phyloP scores from a whole-genome alignment of 1,140 invertebrate species.

The Nephila pilipes region DNA sequence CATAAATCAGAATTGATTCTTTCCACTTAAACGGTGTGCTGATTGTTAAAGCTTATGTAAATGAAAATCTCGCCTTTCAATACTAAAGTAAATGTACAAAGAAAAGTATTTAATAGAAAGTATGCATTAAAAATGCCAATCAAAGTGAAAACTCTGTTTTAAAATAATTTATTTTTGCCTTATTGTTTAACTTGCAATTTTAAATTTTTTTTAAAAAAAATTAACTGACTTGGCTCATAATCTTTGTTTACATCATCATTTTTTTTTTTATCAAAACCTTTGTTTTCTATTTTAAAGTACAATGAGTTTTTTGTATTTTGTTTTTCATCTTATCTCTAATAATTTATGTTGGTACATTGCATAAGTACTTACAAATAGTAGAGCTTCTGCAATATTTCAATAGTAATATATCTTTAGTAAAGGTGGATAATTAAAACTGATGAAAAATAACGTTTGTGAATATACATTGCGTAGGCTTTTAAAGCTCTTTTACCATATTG shows the following conservation, averaged over 20 bases:
- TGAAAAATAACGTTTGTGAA: too few relatives aligned
- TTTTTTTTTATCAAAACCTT: not conserved
- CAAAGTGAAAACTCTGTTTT: conserved; percentile 7
- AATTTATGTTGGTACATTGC: not conserved
- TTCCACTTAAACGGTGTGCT: not conserved
- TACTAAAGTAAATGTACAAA: conserved; percentile 14
- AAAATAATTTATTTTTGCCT: conserved; percentile 7
- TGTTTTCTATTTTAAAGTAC: not conserved
- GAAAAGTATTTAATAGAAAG: not conserved
- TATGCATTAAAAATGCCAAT: not conserved
- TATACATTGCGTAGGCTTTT: not conserved
- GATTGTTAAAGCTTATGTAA: not conserved
- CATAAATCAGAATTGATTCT: too few relatives aligned
- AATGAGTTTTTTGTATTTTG: not conserved
- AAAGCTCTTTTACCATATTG: not conserved
- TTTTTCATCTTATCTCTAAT: not conserved
- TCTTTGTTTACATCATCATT: not conserved
- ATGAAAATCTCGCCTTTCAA: not conserved
- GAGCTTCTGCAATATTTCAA: conserved; percentile 11
- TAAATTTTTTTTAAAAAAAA: not conserved
- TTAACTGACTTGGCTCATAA: too few relatives aligned
- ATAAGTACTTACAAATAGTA: conserved; percentile 13
- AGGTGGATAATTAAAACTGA: not conserved
- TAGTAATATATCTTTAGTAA: not conserved
- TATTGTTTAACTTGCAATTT: not conserved